phyloP scores from a whole-genome alignment of 2,797 vertebrate genomes.

The Poeciliopsis infans region DNA sequence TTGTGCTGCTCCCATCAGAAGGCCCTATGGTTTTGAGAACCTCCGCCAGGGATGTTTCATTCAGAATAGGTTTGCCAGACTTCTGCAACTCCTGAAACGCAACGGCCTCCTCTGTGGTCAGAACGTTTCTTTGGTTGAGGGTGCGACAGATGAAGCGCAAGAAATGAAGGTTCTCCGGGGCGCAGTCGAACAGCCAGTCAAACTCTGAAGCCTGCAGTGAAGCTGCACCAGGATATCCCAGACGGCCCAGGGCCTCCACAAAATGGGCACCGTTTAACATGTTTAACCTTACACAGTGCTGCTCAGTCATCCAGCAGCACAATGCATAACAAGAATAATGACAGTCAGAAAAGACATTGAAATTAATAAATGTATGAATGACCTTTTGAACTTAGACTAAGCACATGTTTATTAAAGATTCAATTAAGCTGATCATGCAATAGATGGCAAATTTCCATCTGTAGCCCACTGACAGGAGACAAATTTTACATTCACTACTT shows the following conservation, averaged over 20 bases:
- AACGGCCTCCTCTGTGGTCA: slow-evolving; percentile 81
- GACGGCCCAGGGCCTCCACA: slow-evolving; percentile 86
- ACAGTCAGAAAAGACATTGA: slow-evolving; percentile 4
- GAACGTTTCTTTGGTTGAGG: slow-evolving; percentile 80
- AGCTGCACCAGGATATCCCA: slow-evolving; percentile 84
- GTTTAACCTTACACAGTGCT: slow-evolving; percentile 25
- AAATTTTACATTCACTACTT: neutral
- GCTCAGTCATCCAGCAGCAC: slow-evolving; percentile 30
- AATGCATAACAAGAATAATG: slow-evolving; percentile 23
- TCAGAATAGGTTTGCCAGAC: slow-evolving; percentile 84
- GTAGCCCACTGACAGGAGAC: neutral
- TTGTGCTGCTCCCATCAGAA: slow-evolving; percentile 42
- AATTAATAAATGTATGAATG: slow-evolving; percentile 3
- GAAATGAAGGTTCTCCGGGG: slow-evolving; percentile 83
- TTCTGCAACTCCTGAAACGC: slow-evolving; percentile 80
- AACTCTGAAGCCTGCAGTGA: slow-evolving; percentile 89
- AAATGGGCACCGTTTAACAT: slow-evolving; percentile 91
- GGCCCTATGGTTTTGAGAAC: slow-evolving; percentile 84
- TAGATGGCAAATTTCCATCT: neutral
- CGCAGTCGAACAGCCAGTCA: slow-evolving; percentile 94
- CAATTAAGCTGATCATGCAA: neutral
- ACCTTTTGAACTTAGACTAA: too few species aligned
- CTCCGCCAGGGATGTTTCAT: slow-evolving; percentile 84
- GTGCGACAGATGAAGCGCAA: slow-evolving; percentile 88
- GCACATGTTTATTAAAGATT: neutral